Base-by-base conservation (phyloP, 2,113 vertebrate genomes). In the Tympanuchus pallidicinctus region DNA sequence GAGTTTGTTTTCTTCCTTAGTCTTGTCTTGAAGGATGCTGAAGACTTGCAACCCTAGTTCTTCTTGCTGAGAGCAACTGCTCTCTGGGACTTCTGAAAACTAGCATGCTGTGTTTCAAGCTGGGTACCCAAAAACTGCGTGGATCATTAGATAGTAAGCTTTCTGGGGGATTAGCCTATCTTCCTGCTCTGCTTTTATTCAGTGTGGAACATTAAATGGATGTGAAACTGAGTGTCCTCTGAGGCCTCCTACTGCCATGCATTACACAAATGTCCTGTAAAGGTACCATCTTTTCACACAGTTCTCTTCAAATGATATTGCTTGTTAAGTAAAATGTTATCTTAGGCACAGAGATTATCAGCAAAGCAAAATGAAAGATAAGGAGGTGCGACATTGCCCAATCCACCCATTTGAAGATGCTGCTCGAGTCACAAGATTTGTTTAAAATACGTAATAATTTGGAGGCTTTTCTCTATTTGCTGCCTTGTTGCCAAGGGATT, bases 341-440 rank as follows among this genome's bases (percentile, higher is more conserved):
- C 7, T 65, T 63, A 4, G n/a, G 13, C 34, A 63, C 50, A 30
- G 36, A 86, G 50, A 63, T 72, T 65, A 85, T 87, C 48, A 79
- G 38, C 59, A 84, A 85, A 82, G 27, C 43, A 61, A 61, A 66
- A 85, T n/a, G 38, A 86, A 56, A 48, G 11, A 72, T 75, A 43
- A 78, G 63, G 63, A 75, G 59, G 48, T 59, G 63, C 17, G 42
- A 25, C 0, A 3, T 64, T 84, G n/a, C 34, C 59, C 25, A 78
- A 72, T 10, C 13, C 10, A 45, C 52, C 54, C 7, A 5, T 64
- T 84, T 3, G 7, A 84, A 76, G 54, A 63, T 89, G 36, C 93
- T 34, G 13, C 90, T 82, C n/a, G 80, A 87, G 69, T 91, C 87
- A 91, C 72, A 89, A 86, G 91, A 77, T 85, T 47, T 76, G 34